Conservation (phyloP, 2,113 vertebrate genomes). For the Tragelaphus strepsiceros region DNA sequence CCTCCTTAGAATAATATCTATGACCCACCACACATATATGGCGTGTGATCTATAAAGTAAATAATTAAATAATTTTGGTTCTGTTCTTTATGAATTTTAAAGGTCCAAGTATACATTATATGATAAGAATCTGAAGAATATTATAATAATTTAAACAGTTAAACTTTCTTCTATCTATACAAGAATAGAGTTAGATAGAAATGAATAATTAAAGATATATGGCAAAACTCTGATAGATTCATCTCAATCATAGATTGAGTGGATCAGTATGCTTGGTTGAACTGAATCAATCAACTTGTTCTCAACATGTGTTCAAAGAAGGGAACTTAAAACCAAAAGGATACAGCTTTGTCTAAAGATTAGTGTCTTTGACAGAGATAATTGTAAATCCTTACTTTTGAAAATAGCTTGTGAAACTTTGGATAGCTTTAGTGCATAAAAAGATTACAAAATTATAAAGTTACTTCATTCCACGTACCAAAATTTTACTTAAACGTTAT, state of each 20-base stretch:
- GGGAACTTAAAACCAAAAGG: background rate
- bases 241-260: background rate
- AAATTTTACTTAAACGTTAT: background rate
- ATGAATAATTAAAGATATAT: slow-evolving; percentile 28
- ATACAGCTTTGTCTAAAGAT: background rate
- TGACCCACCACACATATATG: background rate
- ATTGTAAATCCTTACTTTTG: background rate
- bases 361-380: background rate
- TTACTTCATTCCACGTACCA: background rate
- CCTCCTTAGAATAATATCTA: background rate
- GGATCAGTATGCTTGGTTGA: background rate
- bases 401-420: background rate
- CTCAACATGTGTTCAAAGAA: background rate
- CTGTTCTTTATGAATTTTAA: background rate
- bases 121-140: background rate
- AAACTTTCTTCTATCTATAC: background rate
- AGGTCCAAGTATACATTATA: background rate
- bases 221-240: background rate
- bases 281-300: background rate
- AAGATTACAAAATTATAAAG: background rate
- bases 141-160: background rate
- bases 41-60: background rate
- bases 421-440: background rate
- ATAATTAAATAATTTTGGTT: background rate
- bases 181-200: background rate